A percentile compares a stretch with the other conserved stretches of the same genome.
Evolutionary conservation across 2,888 invertebrate species (phyloP).

Genomic region (Nycteola revayana): DNA sequence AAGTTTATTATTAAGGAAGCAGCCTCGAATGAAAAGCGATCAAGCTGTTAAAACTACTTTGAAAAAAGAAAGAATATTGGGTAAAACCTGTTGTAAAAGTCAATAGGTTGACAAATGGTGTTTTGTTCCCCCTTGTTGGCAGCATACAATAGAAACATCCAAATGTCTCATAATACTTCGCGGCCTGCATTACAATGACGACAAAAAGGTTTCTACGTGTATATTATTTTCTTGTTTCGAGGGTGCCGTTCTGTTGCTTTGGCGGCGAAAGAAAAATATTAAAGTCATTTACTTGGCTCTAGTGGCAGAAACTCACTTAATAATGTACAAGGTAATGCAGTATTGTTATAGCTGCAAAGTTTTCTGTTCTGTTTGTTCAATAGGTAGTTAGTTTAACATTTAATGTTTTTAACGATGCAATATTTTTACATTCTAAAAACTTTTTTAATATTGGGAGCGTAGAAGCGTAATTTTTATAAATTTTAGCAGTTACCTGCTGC

Average conservation of each 20-base stretch:
- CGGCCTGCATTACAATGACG: conserved; percentile 24
- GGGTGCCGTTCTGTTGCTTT: background rate
- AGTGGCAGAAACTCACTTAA: conserved; percentile 10
- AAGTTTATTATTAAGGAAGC: conserved; percentile 9
- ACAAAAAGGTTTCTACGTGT: conserved; percentile 14
- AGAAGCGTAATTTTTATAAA: no score
- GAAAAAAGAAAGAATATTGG: conserved; percentile 18
- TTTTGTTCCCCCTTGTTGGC: conserved; percentile 17
- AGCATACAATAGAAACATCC: conserved; percentile 26
- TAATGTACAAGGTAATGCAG: conserved; percentile 1
- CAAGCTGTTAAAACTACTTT: conserved; percentile 16
- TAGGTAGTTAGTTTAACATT: no score
- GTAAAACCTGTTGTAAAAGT: conserved; percentile 28
- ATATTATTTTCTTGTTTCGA: conserved; percentile 16
- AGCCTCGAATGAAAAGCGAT: conserved; percentile 13
- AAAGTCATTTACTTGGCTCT: no score
- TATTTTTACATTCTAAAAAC: no score
- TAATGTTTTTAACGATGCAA: no score
- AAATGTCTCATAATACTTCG: conserved; percentile 26
- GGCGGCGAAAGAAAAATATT: background rate
- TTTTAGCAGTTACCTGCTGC: no score
- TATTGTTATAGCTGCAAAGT: background rate
- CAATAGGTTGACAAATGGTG: conserved; percentile 30
- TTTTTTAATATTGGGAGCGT: no score
- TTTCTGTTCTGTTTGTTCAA: no score